phyloP scores from a whole-genome alignment of 2,888 invertebrate species.

The Pycnomerus fuliginosus region DNA sequence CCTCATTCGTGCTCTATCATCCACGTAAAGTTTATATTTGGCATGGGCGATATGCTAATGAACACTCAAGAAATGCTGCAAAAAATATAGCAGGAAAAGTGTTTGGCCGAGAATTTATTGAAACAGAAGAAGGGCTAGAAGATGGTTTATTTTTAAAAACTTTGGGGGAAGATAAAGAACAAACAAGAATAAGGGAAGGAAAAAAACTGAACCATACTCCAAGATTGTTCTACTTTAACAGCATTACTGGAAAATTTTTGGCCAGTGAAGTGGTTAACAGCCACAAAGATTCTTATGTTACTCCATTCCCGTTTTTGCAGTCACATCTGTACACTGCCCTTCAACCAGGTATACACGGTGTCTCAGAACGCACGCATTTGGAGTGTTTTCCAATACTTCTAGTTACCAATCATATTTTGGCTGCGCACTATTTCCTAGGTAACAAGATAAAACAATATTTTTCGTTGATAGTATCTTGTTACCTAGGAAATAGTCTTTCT shows the following conservation, averaged over 20 bases:
- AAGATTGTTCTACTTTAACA: constrained; percentile 36
- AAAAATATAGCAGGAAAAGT: constrained; percentile 5
- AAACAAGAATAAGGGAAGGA: too few relatives aligned
- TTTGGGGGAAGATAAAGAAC: constrained; percentile 3
- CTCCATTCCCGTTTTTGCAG: constrained; percentile 37
- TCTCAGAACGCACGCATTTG: too few relatives aligned
- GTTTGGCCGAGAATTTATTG: constrained; percentile 25
- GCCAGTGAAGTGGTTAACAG: constrained; percentile 34
- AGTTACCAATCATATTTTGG: too few relatives aligned
- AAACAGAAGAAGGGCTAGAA: constrained; percentile 27
- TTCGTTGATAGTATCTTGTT: too few relatives aligned
- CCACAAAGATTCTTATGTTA: constrained; percentile 25
- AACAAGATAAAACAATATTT: too few relatives aligned
- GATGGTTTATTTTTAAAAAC: constrained; percentile 21
- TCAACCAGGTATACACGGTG: constrained; percentile 36
- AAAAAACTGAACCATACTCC: constrained; percentile 18
- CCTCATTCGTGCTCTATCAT: constrained; percentile 29
- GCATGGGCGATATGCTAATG: constrained; percentile 26
- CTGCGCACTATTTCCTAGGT: too few relatives aligned
- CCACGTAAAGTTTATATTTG: constrained; percentile 28
- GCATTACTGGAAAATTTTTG: constrained; percentile 31
- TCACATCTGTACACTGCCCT: constrained; percentile 34
- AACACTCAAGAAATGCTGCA: constrained; percentile 5
- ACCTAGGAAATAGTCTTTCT: too few relatives aligned
- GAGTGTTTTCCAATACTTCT: too few relatives aligned